Conservation (phyloP, 2,113 vertebrate genomes). For the Ciconia maguari region DNA sequence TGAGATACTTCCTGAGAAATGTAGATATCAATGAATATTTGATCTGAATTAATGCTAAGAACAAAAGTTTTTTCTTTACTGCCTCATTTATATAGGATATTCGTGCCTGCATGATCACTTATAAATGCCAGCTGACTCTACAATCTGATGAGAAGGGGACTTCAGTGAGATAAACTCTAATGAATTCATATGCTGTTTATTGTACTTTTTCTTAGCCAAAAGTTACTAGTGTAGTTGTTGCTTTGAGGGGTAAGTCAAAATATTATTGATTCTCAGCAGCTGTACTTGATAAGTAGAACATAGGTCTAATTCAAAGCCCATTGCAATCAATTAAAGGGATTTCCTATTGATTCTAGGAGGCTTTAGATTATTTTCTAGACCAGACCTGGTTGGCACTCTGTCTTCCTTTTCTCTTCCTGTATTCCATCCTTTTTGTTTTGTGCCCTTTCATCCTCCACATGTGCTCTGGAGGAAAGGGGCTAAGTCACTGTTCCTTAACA, state of each 20-base stretch:
- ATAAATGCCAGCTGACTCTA: background rate
- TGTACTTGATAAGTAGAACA: constrained; percentile 26
- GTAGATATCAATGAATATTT: constrained; percentile 47
- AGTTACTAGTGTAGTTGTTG: background rate
- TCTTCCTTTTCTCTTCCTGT: background rate
- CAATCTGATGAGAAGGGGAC: background rate
- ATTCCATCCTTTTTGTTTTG: background rate
- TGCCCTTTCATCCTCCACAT: background rate
- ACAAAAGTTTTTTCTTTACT: background rate
- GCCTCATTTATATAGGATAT: background rate
- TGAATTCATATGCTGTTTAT: background rate
- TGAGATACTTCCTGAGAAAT: constrained; percentile 29
- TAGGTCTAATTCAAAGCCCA: constrained; percentile 24
- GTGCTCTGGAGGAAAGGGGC: background rate
- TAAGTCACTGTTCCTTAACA: background rate
- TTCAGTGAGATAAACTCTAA: background rate
- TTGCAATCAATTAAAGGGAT: constrained; percentile 30
- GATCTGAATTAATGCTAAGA: constrained; percentile 21
- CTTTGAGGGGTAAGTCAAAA: constrained; percentile 40
- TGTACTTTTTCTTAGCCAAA: background rate
- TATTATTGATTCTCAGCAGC: constrained; percentile 36
- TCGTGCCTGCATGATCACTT: background rate
- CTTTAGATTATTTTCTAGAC: constrained; percentile 1
- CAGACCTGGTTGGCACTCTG: background rate
- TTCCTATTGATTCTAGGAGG: background rate